phyloP scores from a whole-genome alignment of 2,113 vertebrate species.

The Podilymbus podiceps region DNA sequence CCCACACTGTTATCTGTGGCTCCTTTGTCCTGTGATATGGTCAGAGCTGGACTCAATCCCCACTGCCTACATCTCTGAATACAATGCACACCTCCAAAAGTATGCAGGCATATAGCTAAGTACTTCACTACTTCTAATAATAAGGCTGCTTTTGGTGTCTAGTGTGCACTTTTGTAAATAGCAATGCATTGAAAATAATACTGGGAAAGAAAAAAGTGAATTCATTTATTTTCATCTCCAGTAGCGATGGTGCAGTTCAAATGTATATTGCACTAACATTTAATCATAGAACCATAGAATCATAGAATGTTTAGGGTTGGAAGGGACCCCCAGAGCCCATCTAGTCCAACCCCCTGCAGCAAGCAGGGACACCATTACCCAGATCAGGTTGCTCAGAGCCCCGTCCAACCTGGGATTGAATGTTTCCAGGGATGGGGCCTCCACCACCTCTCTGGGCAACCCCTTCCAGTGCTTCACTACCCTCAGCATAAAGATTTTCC shows the following conservation, averaged over 20 bases:
- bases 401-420: too few species aligned
- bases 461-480: too few species aligned
- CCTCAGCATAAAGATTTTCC: too few species aligned
- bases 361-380: too few species aligned
- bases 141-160: neutral
- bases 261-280: neutral
- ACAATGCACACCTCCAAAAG: neutral
- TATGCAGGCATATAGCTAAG: neutral
- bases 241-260: neutral
- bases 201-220: neutral
- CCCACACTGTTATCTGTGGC: neutral
- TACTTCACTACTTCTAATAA: neutral
- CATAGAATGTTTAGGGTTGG: too few species aligned
- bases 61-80: neutral
- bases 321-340: too few species aligned
- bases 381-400: too few species aligned
- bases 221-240: neutral
- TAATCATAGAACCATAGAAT: too few species aligned
- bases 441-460: too few species aligned
- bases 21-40: neutral
- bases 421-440: too few species aligned
- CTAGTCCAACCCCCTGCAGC: too few species aligned
- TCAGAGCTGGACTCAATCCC: neutral
- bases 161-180: neutral
- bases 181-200: neutral